phyloP scores from a whole-genome alignment of 2,113 vertebrate species.

The Sebastes fasciatus region DNA sequence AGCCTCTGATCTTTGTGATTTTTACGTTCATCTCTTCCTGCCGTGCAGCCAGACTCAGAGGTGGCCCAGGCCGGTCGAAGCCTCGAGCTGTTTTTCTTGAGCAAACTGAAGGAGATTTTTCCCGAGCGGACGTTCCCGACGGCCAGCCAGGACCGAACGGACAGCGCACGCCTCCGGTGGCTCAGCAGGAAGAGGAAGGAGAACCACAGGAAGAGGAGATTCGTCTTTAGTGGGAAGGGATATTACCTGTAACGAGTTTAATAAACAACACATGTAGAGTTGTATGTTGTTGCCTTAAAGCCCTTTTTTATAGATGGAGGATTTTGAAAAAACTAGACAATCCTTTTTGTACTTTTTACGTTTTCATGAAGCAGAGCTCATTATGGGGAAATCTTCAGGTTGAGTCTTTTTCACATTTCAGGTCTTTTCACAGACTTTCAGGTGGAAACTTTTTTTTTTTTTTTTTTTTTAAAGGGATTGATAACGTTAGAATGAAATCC shows the following conservation, averaged over 20 bases:
- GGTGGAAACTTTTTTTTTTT: too few species aligned
- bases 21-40: background rate
- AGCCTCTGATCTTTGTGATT: background rate
- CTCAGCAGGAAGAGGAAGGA: constrained; percentile 87
- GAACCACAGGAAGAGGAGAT: constrained; percentile 71
- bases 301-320: background rate
- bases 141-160: constrained; percentile 80
- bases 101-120: constrained; percentile 88
- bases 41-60: constrained; percentile 91
- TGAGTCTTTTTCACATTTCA: background rate
- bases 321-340: background rate
- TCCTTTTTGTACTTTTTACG: background rate
- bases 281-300: too few species aligned
- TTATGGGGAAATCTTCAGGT: background rate
- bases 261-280: too few species aligned
- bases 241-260: constrained; percentile 56
- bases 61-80: constrained; percentile 92
- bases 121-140: constrained; percentile 87
- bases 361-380: background rate
- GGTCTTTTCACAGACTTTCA: background rate
- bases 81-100: constrained; percentile 89
- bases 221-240: constrained; percentile 78
- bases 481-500: too few species aligned
- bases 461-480: too few species aligned
- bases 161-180: constrained; percentile 85